A percentile compares a stretch with the other conserved stretches of the same genome.
phyloP scores from a whole-genome alignment of 2,797 vertebrate species.

The Alcedo atthis region DNA sequence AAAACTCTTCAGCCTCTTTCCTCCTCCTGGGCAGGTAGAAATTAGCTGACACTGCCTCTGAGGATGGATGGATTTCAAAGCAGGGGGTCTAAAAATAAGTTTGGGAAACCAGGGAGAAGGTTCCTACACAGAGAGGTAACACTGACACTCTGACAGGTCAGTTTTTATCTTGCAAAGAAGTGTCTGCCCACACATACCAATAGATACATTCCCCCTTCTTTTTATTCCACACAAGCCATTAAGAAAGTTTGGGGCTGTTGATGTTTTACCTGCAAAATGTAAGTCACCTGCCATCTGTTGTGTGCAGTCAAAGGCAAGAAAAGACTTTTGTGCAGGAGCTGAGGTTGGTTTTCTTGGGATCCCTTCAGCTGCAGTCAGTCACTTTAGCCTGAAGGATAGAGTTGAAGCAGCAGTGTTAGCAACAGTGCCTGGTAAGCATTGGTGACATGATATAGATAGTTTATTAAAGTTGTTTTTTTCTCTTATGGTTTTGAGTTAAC shows the following conservation, averaged over 20 bases:
- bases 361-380: neutral
- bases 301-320: neutral
- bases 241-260: neutral
- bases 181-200: neutral
- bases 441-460: neutral
- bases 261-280: neutral
- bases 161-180: neutral
- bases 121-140: neutral
- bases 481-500: slow-evolving; percentile 23
- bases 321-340: accelerated
- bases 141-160: neutral
- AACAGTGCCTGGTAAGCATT: neutral
- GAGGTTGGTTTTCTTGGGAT: neutral
- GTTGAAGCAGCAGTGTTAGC: neutral
- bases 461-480: neutral
- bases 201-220: neutral
- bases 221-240: neutral
- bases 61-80: neutral
- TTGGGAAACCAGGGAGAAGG: neutral
- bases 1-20: neutral
- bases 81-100: neutral
- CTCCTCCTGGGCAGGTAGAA: neutral
- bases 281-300: neutral
- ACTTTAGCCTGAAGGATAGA: neutral
- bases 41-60: neutral